Evolutionary conservation across 2,888 invertebrate species (phyloP).

Genomic region (Calliopum simillimum): DNA sequence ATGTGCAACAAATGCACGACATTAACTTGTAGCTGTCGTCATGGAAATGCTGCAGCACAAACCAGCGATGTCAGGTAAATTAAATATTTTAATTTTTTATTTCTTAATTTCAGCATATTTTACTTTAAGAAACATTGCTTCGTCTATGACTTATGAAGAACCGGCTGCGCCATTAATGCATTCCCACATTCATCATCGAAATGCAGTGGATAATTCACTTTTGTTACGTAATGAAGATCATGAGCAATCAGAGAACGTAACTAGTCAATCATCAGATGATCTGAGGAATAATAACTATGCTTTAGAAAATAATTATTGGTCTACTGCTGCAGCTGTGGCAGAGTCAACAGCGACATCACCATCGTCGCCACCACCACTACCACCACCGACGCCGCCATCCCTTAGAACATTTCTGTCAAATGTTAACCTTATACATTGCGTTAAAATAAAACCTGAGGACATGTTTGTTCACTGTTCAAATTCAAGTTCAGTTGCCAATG

Average conservation of each 20-base stretch:
- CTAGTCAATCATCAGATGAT: neutral
- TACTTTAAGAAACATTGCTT: too few species aligned
- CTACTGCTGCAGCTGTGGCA: neutral
- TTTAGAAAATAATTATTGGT: constrained; percentile 32
- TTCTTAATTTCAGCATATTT: too few species aligned
- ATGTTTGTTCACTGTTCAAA: neutral
- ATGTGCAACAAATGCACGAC: constrained; percentile 47
- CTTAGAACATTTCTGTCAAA: neutral
- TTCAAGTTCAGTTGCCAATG: too few species aligned
- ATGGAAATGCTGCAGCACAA: constrained; percentile 30
- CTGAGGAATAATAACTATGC: constrained; percentile 27
- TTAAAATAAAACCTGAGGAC: constrained; percentile 30
- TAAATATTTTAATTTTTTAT: too few species aligned
- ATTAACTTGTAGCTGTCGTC: constrained; percentile 44
- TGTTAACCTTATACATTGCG: constrained; percentile 19
- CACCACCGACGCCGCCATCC: too few species aligned
- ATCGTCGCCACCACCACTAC: neutral
- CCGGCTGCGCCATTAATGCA: constrained; percentile 18
- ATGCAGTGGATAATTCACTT: constrained; percentile 27
- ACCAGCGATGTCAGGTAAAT: neutral
- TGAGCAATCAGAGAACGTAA: neutral
- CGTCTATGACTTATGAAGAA: too few species aligned
- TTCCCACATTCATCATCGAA: constrained; percentile 40
- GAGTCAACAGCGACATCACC: neutral
- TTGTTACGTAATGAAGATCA: constrained; percentile 25